Evolutionary conservation across 2,888 invertebrate genomes (phyloP).

Genomic region (Diarsia rubi): DNA sequence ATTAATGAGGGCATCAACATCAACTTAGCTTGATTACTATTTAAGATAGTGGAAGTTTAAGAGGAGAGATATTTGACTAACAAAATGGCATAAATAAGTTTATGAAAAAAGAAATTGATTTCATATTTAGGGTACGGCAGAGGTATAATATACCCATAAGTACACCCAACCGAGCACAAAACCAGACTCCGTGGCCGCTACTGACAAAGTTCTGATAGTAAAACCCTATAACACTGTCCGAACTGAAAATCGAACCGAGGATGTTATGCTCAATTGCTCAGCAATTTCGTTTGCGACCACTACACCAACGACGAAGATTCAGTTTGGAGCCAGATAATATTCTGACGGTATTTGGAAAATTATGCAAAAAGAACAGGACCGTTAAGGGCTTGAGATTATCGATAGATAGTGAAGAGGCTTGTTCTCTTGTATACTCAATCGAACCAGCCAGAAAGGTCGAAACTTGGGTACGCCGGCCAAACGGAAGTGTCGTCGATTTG

Average conservation of each 20-base stretch:
- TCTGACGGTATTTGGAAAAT: neutral
- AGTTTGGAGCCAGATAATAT: neutral
- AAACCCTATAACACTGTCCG: no score
- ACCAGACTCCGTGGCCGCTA: no score
- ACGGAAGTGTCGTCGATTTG: constrained; percentile 31
- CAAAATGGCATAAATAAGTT: neutral
- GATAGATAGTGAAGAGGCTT: neutral
- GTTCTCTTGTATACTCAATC: neutral
- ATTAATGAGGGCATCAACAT: neutral
- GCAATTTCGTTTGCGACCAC: no score
- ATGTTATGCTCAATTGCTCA: no score
- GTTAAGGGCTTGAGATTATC: neutral
- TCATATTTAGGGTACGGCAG: no score
- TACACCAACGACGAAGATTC: neutral
- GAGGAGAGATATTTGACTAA: neutral
- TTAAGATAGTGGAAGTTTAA: neutral
- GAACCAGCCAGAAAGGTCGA: neutral
- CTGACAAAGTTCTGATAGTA: no score
- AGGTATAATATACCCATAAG: no score
- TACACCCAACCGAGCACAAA: no score
- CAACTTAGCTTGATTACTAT: neutral
- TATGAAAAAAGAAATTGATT: neutral
- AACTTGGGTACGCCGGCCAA: neutral
- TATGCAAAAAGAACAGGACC: neutral
- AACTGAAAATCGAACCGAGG: no score